Percentiles rank a stretch among this genome's conserved stretches.
Conservation (phyloP, 2,797 vertebrate species). For the Rhinella marina region DNA sequence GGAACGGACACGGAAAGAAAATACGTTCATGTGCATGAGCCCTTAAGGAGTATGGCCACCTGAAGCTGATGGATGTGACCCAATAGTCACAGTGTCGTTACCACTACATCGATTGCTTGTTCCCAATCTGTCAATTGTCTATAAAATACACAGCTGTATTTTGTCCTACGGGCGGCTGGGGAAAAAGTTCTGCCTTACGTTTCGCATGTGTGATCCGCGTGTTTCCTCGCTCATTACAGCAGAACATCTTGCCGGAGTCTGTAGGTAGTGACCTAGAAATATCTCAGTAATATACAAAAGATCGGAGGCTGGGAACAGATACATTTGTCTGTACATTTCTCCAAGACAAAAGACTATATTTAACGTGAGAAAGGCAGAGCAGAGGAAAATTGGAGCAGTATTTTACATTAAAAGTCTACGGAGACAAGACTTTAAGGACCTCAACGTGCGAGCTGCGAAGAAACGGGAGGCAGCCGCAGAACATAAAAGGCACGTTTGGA, state of each 20-base stretch:
- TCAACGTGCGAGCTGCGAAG: conserved; percentile 1
- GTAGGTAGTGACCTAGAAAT: conserved; percentile 39
- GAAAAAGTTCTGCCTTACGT: not conserved
- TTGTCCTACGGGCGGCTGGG: not conserved
- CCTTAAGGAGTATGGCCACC: too few relatives aligned
- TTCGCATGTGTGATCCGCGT: not conserved
- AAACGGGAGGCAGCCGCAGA: conserved; percentile 32
- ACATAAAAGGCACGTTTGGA: conserved; percentile 50
- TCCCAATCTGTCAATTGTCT: not conserved
- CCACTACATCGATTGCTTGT: not conserved
- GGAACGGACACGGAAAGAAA: too few relatives aligned
- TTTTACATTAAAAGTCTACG: conserved; percentile 43
- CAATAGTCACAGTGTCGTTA: too few relatives aligned
- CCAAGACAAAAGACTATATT: conserved; percentile 31
- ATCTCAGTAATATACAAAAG: conserved; percentile 7
- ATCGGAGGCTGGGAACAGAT: not conserved
- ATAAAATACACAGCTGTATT: not conserved
- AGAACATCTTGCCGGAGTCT: not conserved
- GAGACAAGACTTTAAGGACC: conserved; percentile 55
- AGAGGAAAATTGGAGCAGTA: conserved; percentile 40
- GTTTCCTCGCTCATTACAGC: not conserved
- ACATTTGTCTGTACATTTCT: conserved; percentile 33
- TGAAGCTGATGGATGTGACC: too few relatives aligned
- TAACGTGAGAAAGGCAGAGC: conserved; percentile 24
- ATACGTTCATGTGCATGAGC: too few relatives aligned